Evolutionary conservation across 2,113 vertebrate genomes (phyloP), one percentile per base, ranked within the genome.

Genomic region (Panthera tigris): DNA sequence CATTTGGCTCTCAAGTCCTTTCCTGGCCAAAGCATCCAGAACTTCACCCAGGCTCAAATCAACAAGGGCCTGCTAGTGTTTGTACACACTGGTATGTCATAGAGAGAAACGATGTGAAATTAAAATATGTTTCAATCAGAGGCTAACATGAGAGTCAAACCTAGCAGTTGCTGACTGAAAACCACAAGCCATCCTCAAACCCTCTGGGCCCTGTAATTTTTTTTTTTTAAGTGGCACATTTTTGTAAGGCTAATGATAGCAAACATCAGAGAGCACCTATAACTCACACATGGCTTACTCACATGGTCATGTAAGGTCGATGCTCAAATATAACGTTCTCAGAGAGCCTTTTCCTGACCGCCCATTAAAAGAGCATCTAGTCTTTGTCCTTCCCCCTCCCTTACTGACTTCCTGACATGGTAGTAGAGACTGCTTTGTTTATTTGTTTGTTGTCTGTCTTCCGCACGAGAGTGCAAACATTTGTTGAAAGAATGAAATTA

Each of bases 41-140:
- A 99, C 98, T 99, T 99, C 98, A 99, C 99, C 9, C 99, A 99
- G 98, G 97, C 98, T 68, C 98, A 99, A 96, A 99, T 99, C 91
- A 98, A 98, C 55, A 98, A 99, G 82, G 98, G 99, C 0, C 99
- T 99, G 82, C 98, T 99, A 48, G 98, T 99, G 41, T 99, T 99
- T 97, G 98, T 99, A 41, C 99, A 99, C 94, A 98, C 96, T 78
- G 99, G 99, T 99, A 98, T 98, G 99, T 96, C 29, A 16, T 18
- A 73, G 85, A 85, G 50, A 52, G 71, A 79, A 96, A 8, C 18
- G 78, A 31, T 15, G 2, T 57, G 63, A 73, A 73, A 45, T 52
- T 65, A 27, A 94, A 63, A 29, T 55, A 15, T 48, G 52, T 83
- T 74, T 80, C 33, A 11, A 1, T 45, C 57, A 65, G 50, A 45